Evolutionary conservation across 2,888 invertebrate genomes (phyloP).

Genomic region (Sphinx pinastri): DNA sequence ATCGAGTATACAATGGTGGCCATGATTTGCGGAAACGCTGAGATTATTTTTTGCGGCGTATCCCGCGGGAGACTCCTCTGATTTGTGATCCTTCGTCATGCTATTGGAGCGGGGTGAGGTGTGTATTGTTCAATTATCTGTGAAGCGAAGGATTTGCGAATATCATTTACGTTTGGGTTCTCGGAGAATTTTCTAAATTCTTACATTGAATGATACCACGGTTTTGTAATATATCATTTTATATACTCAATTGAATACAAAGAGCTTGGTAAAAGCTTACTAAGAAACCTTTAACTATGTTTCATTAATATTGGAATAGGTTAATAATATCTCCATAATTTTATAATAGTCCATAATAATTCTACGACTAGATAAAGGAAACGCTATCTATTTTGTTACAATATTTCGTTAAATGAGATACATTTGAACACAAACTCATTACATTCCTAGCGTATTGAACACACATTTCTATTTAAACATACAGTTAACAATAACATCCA

Average conservation of each 20-base stretch:
- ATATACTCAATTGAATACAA: too few relatives aligned
- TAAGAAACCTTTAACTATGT: too few relatives aligned
- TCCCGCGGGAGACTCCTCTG: constrained; percentile 61
- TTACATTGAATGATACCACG: too few relatives aligned
- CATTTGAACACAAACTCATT: neutral
- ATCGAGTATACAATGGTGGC: constrained; percentile 75
- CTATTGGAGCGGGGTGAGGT: constrained; percentile 54
- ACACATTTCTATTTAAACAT: neutral
- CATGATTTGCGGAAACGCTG: constrained; percentile 79
- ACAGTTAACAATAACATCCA: constrained; percentile 26
- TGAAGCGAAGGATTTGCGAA: neutral
- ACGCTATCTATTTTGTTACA: neutral
- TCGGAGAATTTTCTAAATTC: neutral
- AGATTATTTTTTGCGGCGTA: constrained; percentile 69
- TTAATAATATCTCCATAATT: too few relatives aligned
- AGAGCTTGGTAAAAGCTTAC: too few relatives aligned
- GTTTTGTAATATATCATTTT: too few relatives aligned
- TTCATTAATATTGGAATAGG: too few relatives aligned
- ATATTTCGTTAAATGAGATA: neutral
- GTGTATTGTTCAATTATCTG: constrained; percentile 54
- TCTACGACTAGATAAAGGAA: too few relatives aligned
- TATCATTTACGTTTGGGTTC: neutral
- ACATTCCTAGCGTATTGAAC: neutral
- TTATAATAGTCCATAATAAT: too few relatives aligned
- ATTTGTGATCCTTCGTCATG: constrained; percentile 72